Evolutionary conservation across 1,140 invertebrate species (phyloP).

Genomic region (Meloidogyne hapla): DNA sequence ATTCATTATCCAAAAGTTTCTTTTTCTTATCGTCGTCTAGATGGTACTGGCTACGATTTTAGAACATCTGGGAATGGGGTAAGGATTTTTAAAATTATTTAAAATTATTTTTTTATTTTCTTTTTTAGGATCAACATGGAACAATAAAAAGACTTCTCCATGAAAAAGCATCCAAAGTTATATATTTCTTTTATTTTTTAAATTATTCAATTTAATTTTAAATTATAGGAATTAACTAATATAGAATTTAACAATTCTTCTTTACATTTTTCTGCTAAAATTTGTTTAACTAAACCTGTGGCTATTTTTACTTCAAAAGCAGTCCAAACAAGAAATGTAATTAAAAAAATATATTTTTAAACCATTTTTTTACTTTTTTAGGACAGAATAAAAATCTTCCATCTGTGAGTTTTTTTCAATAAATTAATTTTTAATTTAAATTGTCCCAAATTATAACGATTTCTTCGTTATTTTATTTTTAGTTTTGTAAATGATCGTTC

Average conservation of each 20-base stretch:
- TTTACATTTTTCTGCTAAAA: conserved; percentile 24
- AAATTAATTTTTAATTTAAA: background rate
- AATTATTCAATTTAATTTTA: background rate
- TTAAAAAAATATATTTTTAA: background rate
- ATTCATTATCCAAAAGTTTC: conserved; percentile 28
- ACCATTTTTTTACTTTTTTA: conserved; percentile 14
- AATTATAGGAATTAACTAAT: conserved; percentile 49
- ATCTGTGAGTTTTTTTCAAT: conserved; percentile 22
- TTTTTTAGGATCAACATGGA: conserved; percentile 27
- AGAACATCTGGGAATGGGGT: conserved; percentile 36
- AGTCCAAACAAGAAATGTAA: conserved; percentile 18
- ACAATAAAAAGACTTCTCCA: conserved; percentile 32
- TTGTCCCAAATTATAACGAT: too few species aligned
- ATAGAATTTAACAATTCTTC: conserved; percentile 40
- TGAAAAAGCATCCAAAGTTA: conserved; percentile 36
- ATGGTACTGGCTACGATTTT: conserved; percentile 31
- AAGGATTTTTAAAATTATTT: conserved; percentile 7
- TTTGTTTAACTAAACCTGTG: conserved; percentile 23
- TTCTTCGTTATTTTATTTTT: too few species aligned
- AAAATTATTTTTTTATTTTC: conserved; percentile 7
- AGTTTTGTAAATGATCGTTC: conserved; percentile 51
- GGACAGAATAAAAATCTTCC: conserved; percentile 43
- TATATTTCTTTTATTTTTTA: background rate
- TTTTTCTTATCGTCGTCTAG: conserved; percentile 51
- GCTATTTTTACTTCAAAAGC: conserved; percentile 36